phyloP scores from a whole-genome alignment of 2,797 vertebrate species.

The Alfaro cultratus region DNA sequence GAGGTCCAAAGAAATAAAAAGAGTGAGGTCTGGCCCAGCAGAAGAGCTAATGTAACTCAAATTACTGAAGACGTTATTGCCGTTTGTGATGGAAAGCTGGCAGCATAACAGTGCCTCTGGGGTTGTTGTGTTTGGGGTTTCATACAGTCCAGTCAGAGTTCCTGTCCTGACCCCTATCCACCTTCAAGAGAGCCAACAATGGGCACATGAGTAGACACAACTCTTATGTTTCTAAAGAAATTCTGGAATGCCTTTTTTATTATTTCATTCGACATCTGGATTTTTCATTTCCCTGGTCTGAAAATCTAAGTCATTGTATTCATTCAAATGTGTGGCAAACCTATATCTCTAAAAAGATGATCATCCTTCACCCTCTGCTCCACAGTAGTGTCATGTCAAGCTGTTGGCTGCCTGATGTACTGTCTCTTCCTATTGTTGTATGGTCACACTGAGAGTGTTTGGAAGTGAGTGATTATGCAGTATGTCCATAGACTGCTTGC shows the following conservation, averaged over 20 bases:
- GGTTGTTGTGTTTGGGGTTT: background rate
- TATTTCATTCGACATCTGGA: conserved; percentile 6
- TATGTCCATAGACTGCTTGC: conserved; percentile 40
- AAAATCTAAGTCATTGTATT: conserved; percentile 1
- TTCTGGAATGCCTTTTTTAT: conserved; percentile 10
- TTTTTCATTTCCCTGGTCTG: conserved; percentile 12
- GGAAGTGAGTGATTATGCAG: conserved; percentile 20
- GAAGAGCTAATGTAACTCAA: background rate
- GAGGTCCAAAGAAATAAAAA: background rate
- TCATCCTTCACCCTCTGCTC: conserved; percentile 17
- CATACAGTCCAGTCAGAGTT: background rate
- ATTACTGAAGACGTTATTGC: background rate
- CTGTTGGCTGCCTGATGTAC: conserved; percentile 26
- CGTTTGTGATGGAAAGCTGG: background rate
- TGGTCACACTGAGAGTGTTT: conserved; percentile 19
- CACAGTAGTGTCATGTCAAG: conserved; percentile 27
- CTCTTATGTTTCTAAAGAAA: conserved; percentile 28
- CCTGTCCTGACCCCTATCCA: background rate
- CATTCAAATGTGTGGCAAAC: conserved; percentile 5
- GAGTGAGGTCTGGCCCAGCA: background rate
- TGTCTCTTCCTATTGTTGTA: conserved; percentile 28
- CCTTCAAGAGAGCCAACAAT: background rate
- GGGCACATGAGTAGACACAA: background rate
- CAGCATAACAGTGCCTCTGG: background rate
- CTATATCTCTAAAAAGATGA: conserved; percentile 10